Percentiles rank a stretch among this genome's conserved stretches.
These are phyloP conservation scores for Gasterosteus aculeatus DNA, from an alignment of 2,113 vertebrate species.

Conservation along the genomic window DNA sequence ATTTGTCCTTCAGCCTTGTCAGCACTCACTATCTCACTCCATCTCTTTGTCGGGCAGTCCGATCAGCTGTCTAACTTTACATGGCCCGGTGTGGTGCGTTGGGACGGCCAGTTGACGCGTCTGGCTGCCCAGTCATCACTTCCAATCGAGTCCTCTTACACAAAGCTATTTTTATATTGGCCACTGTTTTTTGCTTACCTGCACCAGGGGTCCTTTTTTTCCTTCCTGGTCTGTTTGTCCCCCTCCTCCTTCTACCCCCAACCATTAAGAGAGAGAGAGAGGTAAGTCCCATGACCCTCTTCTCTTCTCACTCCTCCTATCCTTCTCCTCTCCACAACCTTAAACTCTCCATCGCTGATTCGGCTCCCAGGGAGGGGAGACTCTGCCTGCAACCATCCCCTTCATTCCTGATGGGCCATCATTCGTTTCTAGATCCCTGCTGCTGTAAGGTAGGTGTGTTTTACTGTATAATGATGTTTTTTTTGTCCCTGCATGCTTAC, in stretches of 20 bases:
- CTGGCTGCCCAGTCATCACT: conserved; percentile 62
- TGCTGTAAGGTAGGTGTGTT: conserved; percentile 62
- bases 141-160: conserved; percentile 45
- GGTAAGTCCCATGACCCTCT: conserved; percentile 61
- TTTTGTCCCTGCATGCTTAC: conserved; percentile 9
- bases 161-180: conserved; percentile 41
- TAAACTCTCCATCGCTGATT: conserved; percentile 94
- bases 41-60: conserved; percentile 66
- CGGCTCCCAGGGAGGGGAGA: conserved; percentile 89
- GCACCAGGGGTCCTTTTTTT: conserved; percentile 18
- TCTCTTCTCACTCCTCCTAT: conserved; percentile 69
- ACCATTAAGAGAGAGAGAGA: conserved; percentile 38
- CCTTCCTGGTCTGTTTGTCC: conserved; percentile 11
- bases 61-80: conserved; percentile 74
- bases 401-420: conserved; percentile 70
- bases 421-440: conserved; percentile 80
- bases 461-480: conserved; percentile 11
- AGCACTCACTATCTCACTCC: conserved; percentile 73
- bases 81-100: conserved; percentile 56
- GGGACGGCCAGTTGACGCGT: conserved; percentile 58
- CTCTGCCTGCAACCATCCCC: conserved; percentile 80
- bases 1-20: conserved; percentile 80
- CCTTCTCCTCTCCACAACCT: conserved; percentile 88
- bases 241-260: conserved; percentile 22
- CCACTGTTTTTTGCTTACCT: conserved; percentile 34